Conservation (phyloP, 2,113 vertebrate genomes). For the Oxygymnocypris stewartii region DNA sequence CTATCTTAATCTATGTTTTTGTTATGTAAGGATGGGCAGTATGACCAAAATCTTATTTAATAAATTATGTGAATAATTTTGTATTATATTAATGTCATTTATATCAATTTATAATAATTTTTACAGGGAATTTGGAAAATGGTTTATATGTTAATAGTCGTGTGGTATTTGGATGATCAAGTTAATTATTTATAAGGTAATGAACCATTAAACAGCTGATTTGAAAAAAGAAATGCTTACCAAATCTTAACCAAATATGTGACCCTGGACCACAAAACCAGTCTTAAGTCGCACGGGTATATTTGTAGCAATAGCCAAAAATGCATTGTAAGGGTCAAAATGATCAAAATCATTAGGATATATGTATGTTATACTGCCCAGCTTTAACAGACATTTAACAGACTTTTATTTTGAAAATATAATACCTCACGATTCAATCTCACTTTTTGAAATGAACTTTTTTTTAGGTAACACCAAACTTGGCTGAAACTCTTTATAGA, state of each 20-base stretch:
- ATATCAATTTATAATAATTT: not conserved
- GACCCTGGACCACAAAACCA: no score
- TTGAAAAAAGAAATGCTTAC: not conserved
- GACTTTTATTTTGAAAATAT: not conserved
- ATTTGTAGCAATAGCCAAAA: no score
- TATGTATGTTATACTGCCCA: not conserved
- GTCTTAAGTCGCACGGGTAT: no score
- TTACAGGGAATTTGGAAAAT: not conserved
- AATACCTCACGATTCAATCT: not conserved
- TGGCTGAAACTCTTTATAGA: conserved; percentile 88
- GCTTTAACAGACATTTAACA: not conserved
- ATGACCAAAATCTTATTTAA: not conserved
- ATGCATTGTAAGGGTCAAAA: no score
- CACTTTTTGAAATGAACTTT: not conserved
- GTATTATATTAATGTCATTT: not conserved
- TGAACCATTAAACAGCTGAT: not conserved
- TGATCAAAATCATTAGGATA: no score
- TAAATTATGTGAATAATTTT: not conserved
- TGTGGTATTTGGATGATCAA: not conserved
- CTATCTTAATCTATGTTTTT: not conserved
- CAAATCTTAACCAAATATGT: not conserved
- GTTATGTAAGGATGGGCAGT: not conserved
- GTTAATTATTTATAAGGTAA: no score
- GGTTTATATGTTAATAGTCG: not conserved
- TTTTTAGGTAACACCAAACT: conserved; percentile 79